Evolutionary conservation across 2,113 vertebrate species (phyloP).

Genomic region (Nyctereutes procyonoides): DNA sequence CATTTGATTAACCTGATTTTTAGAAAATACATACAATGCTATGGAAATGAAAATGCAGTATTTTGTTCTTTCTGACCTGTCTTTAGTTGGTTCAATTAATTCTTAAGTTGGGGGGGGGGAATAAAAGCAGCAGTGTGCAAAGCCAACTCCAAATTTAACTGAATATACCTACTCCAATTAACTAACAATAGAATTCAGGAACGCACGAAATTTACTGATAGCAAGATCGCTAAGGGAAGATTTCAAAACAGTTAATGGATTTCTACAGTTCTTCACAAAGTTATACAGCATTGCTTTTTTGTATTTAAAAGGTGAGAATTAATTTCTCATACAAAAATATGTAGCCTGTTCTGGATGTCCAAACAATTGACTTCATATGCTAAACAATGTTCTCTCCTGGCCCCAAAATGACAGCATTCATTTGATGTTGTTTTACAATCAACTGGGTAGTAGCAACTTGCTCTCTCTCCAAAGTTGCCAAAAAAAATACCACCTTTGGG

Average conservation of each 20-base stretch:
- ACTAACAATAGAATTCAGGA: slow-evolving; percentile 78
- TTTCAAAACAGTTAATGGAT: slow-evolving; percentile 75
- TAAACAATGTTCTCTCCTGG: slow-evolving; percentile 66
- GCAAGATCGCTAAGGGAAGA: slow-evolving; percentile 69
- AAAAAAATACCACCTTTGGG: slow-evolving; percentile 89
- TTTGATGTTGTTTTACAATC: slow-evolving; percentile 91
- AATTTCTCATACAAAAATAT: slow-evolving; percentile 71
- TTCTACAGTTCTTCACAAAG: slow-evolving; percentile 60
- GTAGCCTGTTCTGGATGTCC: slow-evolving; percentile 62
- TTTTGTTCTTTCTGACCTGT: slow-evolving; percentile 62
- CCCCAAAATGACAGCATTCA: slow-evolving; percentile 86
- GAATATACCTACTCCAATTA: slow-evolving; percentile 77
- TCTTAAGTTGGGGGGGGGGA: slow-evolving; percentile 58
- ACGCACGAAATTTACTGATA: slow-evolving; percentile 66
- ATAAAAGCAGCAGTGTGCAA: slow-evolving; percentile 50
- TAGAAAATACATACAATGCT: not conserved
- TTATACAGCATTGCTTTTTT: not conserved
- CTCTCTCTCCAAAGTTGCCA: slow-evolving; percentile 77
- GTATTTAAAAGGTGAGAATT: slow-evolving; percentile 70
- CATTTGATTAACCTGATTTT: slow-evolving; percentile 57
- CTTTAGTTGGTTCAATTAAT: slow-evolving; percentile 64
- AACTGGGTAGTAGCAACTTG: slow-evolving; percentile 89
- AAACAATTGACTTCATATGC: slow-evolving; percentile 78
- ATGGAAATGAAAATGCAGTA: slow-evolving; percentile 64
- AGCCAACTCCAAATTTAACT: slow-evolving; percentile 69